Conservation (phyloP, 2,797 vertebrate genomes). For the Dendrocincla fuliginosa region DNA sequence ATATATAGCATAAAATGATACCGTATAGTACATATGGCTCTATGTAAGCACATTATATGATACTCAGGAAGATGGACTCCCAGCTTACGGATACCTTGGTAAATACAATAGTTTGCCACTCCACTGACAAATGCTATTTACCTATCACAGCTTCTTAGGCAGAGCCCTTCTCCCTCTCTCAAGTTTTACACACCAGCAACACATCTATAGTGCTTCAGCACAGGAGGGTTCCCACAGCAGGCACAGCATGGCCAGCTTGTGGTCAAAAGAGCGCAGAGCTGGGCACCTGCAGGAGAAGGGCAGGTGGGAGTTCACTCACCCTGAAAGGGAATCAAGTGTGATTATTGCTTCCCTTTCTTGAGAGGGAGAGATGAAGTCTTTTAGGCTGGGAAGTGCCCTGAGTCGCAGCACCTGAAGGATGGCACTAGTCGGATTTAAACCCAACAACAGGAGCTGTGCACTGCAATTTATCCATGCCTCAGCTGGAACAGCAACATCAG, state of each 20-base stretch:
- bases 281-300: background rate
- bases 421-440: background rate
- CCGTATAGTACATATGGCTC: background rate
- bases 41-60: background rate
- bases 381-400: background rate
- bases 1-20: background rate
- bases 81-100: background rate
- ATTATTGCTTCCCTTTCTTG: background rate
- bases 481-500: background rate
- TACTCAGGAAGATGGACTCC: background rate
- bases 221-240: background rate
- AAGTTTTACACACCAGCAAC: background rate
- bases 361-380: background rate
- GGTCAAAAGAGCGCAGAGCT: accelerated
- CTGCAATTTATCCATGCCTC: background rate
- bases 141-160: background rate
- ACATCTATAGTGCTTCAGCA: background rate
- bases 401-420: background rate
- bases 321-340: background rate
- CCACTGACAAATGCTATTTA: background rate
- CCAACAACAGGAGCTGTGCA: accelerated
- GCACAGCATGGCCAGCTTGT: accelerated
- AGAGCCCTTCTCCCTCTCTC: background rate
- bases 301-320: background rate
- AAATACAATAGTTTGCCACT: background rate